A percentile compares a stretch with the other conserved stretches of the same genome.
Conservation (phyloP, 2,888 invertebrate genomes). For the Muscina levida region DNA sequence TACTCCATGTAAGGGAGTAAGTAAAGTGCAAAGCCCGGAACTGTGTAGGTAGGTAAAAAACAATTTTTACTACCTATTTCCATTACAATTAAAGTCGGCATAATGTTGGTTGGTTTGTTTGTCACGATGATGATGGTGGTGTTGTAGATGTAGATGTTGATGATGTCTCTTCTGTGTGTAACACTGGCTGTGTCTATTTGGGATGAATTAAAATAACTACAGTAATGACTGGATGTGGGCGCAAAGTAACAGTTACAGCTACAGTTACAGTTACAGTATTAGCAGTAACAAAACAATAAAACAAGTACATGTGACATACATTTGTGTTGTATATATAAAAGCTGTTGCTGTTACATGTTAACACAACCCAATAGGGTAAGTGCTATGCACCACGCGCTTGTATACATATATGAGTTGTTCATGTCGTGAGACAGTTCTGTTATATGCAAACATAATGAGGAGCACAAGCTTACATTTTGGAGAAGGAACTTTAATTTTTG, state of each 20-base stretch:
- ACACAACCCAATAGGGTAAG: too few species aligned
- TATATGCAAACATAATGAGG: too few species aligned
- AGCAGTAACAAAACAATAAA: constrained; percentile 37
- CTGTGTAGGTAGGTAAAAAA: constrained; percentile 15
- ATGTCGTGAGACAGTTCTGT: too few species aligned
- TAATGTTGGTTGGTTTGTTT: not conserved
- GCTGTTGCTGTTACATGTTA: constrained; percentile 38
- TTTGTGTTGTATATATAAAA: constrained; percentile 64
- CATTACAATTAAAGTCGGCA: constrained; percentile 43
- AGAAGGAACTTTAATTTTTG: too few species aligned
- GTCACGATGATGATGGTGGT: not conserved
- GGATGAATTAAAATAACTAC: too few species aligned
- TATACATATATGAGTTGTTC: too few species aligned
- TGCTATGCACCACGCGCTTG: too few species aligned
- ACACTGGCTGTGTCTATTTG: not conserved
- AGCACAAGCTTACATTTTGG: too few species aligned
- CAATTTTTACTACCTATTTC: constrained; percentile 38
- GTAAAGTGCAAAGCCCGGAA: not conserved
- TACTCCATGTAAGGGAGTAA: not conserved
- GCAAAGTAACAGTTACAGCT: not conserved
- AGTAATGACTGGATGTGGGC: not conserved
- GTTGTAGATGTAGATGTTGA: not conserved
- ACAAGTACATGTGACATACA: constrained; percentile 54
- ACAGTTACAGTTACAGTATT: constrained; percentile 4
- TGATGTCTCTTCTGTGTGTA: not conserved